Conservation (phyloP, 2,888 invertebrate genomes). For the Apantesis nais region DNA sequence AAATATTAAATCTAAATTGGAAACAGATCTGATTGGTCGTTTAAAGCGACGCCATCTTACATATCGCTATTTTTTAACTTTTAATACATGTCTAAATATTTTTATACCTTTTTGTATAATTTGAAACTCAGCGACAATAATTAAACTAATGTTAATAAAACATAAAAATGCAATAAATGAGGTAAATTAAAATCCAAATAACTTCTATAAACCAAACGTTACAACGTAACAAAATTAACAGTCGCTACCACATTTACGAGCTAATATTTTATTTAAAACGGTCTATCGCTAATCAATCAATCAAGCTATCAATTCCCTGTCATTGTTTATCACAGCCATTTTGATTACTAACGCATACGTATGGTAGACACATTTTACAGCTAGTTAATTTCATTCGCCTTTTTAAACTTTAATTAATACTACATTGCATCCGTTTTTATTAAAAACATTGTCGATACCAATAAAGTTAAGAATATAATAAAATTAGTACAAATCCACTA, state of each 20-base stretch:
- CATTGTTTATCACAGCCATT: conserved; percentile 44
- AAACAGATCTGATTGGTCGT: not conserved
- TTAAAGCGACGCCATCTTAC: not conserved
- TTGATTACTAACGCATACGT: conserved; percentile 40
- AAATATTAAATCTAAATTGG: not conserved
- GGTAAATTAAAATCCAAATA: conserved; percentile 17
- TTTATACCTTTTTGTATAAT: not conserved
- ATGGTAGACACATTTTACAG: conserved; percentile 40
- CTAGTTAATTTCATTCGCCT: conserved; percentile 39
- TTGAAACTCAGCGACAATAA: not conserved
- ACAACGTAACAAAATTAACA: conserved; percentile 16
- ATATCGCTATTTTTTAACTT: no score
- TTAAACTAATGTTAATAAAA: conserved; percentile 1
- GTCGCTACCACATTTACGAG: conserved; percentile 40
- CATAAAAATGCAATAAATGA: conserved; percentile 24
- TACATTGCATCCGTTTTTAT: conserved; percentile 52
- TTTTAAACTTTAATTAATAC: conserved; percentile 52
- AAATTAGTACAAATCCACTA: conserved; percentile 72
- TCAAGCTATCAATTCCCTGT: conserved; percentile 46
- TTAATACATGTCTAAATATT: no score
- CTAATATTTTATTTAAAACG: conserved; percentile 45
- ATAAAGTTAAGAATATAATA: conserved; percentile 73
- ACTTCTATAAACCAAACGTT: conserved; percentile 13
- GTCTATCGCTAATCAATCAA: conserved; percentile 44
- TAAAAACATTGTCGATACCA: conserved; percentile 58